Evolutionary conservation across 2,888 invertebrate species (phyloP), one percentile per base, ranked within the genome.

Genomic region (Dromius quadrimaculatus): DNA sequence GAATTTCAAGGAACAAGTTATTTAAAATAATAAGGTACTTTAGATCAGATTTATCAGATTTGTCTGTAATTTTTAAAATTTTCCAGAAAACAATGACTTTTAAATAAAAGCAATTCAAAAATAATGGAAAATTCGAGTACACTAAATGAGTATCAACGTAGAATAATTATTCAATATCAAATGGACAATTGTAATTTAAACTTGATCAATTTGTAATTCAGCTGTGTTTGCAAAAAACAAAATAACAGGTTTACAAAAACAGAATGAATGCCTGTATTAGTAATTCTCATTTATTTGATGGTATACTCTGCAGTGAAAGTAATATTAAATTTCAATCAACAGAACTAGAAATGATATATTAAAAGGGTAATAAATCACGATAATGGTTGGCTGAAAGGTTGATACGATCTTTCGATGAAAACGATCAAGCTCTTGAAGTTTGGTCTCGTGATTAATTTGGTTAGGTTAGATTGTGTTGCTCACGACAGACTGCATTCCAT

Each of bases 251-350:
- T 54, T 28, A 28, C 50, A 28, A 15, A 54, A 54, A 54, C 28
- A 13, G 15, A 54, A 54, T 54, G 28, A 28, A 54, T 54, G 28
- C 23, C 2, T 15, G 15, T 28, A 54, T 54, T 11, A 28, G 19
- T 28, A 17, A 54, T 54, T 54, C 28, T 28, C 50, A 54, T 54
- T 54, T 28, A 15, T 28, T 28, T 28, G 50, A 54, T 54, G 23
- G 28, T 50, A 54, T 15, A 54, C 50, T 15, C 15, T 15, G 6
- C 28, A 13, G 15, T 6, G 50, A 13, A 54, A 28, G 28, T 32
- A 54, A 54, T 36, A 63, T 63, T 63, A 63, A 63, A 45, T 63
- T 63, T 63, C 63, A 63, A 63, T 63, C 45, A 63, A 17, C 22
- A 41, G 20, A 28, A 28, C 28, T 41, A 63, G 28, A 43, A 43